phyloP scores from a whole-genome alignment of 1,140 invertebrate species.

The Bombus huntii region DNA sequence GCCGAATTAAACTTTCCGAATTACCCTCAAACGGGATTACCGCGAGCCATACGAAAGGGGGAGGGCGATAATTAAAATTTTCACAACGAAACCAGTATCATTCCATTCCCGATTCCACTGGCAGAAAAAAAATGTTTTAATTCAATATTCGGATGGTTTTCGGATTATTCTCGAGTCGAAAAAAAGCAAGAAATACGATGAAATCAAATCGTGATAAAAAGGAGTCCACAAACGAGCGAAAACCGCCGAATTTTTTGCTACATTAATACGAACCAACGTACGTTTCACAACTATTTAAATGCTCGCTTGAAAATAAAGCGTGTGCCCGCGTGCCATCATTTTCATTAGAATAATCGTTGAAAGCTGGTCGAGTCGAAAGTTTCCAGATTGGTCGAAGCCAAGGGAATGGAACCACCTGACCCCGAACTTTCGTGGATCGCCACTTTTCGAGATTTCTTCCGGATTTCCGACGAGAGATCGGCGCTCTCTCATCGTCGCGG shows the following conservation, averaged over 20 bases:
- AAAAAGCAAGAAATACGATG: not conserved
- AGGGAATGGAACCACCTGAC: constrained; percentile 7
- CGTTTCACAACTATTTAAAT: not conserved
- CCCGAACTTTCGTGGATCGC: constrained; percentile 23
- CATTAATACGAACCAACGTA: too few species aligned
- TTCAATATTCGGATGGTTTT: not conserved
- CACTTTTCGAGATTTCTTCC: constrained; percentile 34
- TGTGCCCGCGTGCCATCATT: not conserved
- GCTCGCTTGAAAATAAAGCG: not conserved
- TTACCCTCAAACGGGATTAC: constrained; percentile 1
- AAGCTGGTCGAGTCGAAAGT: not conserved
- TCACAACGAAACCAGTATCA: not conserved
- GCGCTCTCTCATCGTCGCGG: constrained; percentile 17
- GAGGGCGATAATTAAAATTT: constrained; percentile 13
- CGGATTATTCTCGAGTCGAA: not conserved
- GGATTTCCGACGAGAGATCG: constrained; percentile 41
- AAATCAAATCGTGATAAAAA: not conserved
- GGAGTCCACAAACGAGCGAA: not conserved
- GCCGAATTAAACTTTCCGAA: not conserved
- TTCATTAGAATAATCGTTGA: constrained; percentile 41
- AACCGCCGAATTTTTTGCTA: not conserved
- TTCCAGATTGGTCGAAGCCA: constrained; percentile 6
- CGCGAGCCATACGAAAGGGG: not conserved
- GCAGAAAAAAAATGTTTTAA: not conserved
- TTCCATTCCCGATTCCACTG: too few species aligned